Conservation (phyloP, 2,797 vertebrate species). For the Anguilla obscura region DNA sequence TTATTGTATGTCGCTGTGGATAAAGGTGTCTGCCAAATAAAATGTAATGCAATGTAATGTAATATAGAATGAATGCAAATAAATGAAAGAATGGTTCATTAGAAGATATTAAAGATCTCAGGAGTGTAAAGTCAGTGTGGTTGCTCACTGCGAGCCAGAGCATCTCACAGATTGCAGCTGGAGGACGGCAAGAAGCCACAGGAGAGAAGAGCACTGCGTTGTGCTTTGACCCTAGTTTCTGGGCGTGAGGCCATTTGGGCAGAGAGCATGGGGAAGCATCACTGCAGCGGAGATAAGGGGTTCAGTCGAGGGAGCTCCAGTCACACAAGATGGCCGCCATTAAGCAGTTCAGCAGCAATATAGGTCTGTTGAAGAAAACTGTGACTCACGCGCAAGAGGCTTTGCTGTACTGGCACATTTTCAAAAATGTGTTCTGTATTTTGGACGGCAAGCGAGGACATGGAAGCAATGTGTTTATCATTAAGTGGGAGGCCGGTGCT, state of each 20-base stretch:
- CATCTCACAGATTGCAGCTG: background rate
- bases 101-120: background rate
- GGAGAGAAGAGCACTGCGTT: background rate
- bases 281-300: background rate
- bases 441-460: background rate
- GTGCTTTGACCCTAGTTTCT: background rate
- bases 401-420: background rate
- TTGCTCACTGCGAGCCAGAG: background rate
- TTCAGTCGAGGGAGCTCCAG: background rate
- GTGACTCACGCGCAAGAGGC: background rate
- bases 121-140: background rate
- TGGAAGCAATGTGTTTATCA: background rate
- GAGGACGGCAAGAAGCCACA: background rate
- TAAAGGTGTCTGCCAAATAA: no score
- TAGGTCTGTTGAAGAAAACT: background rate
- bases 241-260: background rate
- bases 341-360: background rate
- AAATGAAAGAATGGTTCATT: background rate
- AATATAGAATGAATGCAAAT: background rate
- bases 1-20: no score
- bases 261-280: background rate
- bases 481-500: background rate
- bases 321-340: background rate
- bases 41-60: no score
- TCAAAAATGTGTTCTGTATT: background rate